Conservation (phyloP, 2,888 invertebrate genomes). For the Boloria selene region DNA sequence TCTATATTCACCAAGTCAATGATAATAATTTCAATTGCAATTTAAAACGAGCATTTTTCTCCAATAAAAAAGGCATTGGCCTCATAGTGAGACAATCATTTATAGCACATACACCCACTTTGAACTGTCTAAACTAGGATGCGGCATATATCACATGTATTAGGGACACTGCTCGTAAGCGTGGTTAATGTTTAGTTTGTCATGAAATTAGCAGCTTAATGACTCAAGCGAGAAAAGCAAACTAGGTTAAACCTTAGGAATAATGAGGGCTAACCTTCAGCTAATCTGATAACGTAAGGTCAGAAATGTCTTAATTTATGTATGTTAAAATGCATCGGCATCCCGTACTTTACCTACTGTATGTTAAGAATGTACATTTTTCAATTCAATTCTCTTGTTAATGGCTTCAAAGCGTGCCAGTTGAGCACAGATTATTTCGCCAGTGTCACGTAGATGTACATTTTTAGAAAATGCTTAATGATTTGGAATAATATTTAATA, state of each 20-base stretch:
- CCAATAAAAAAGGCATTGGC: slow-evolving; percentile 35
- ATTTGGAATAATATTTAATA: too few relatives aligned
- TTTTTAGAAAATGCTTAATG: too few relatives aligned
- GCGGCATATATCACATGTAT: slow-evolving; percentile 13
- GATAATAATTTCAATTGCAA: slow-evolving; percentile 13
- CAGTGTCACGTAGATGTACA: too few relatives aligned
- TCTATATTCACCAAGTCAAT: not conserved
- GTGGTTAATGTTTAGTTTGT: slow-evolving; percentile 38
- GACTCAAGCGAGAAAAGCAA: slow-evolving; percentile 36
- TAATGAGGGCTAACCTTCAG: slow-evolving; percentile 33
- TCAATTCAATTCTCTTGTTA: too few relatives aligned
- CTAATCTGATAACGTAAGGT: slow-evolving; percentile 3
- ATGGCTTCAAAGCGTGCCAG: too few relatives aligned
- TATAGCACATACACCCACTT: slow-evolving; percentile 21
- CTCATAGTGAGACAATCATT: slow-evolving; percentile 21
- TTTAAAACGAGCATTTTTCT: slow-evolving; percentile 27
- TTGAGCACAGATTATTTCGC: too few relatives aligned
- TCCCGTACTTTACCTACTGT: too few relatives aligned
- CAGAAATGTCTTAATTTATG: slow-evolving; percentile 9
- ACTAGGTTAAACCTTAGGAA: slow-evolving; percentile 35
- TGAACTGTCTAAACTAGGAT: slow-evolving; percentile 23
- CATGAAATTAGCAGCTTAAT: slow-evolving; percentile 37
- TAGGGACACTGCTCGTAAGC: slow-evolving; percentile 19
- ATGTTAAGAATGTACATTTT: too few relatives aligned
- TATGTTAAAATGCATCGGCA: not conserved